Percentiles rank a stretch among this genome's conserved stretches.
Conservation (phyloP, 2,888 invertebrate genomes). For the Meiosimyza platycephala region DNA sequence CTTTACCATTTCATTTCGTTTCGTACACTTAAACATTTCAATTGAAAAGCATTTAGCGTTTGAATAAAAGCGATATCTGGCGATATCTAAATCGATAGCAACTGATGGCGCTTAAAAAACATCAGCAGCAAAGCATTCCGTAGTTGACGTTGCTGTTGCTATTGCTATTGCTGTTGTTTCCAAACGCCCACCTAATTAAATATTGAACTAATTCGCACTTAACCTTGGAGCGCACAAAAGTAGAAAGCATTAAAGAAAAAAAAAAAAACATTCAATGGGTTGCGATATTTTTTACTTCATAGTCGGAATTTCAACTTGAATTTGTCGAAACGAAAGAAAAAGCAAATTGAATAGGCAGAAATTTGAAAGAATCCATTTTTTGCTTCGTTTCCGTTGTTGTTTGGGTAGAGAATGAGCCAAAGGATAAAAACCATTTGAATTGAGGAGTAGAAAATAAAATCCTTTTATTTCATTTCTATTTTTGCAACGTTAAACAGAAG, state of each 20-base stretch:
- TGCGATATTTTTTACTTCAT: too few species aligned
- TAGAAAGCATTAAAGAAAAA: neutral
- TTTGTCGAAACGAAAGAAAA: too few species aligned
- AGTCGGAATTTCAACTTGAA: too few species aligned
- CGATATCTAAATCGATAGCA: too few species aligned
- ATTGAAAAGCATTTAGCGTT: too few species aligned
- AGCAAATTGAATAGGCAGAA: constrained; percentile 7
- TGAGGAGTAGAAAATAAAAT: too few species aligned
- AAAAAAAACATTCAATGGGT: neutral
- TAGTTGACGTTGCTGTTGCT: neutral
- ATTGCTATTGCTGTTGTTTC: constrained; percentile 29
- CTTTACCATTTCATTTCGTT: too few species aligned
- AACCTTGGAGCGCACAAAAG: constrained; percentile 4
- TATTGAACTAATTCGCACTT: constrained; percentile 16
- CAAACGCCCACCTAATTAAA: constrained; percentile 19
- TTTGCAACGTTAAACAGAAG: constrained; percentile 11
- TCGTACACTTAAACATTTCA: too few species aligned
- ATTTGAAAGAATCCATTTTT: neutral
- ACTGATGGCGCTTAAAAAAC: neutral
- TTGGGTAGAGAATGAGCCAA: neutral
- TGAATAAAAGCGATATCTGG: too few species aligned
- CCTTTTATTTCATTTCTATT: neutral
- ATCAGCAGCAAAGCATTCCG: neutral
- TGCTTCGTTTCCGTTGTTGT: neutral
- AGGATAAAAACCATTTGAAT: neutral